These are phyloP conservation scores for Phymorhynchus buccinoides DNA, from an alignment of 1,140 invertebrate genomes.

Conservation along the genomic window DNA sequence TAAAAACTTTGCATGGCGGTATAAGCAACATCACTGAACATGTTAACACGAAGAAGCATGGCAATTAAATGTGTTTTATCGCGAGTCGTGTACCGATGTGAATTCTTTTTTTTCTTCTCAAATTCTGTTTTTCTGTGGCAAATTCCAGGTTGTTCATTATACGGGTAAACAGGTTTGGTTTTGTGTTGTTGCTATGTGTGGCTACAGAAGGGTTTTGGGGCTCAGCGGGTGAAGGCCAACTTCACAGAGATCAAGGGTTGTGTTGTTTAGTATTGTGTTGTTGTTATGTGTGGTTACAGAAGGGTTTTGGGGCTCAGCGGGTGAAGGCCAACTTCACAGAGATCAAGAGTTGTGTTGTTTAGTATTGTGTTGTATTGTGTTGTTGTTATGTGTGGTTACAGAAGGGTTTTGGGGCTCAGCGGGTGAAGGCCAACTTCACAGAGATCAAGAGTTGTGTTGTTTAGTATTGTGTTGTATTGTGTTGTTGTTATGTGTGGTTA, in stretches of 20 bases:
- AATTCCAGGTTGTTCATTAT: too few relatives aligned
- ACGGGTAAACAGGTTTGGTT: too few relatives aligned
- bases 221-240: constrained; percentile 92
- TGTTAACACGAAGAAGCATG: too few relatives aligned
- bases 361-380: background rate
- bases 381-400: constrained; percentile 34
- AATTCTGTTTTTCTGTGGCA: too few relatives aligned
- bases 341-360: too few relatives aligned
- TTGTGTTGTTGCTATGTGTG: background rate
- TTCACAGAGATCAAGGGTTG: constrained; percentile 96
- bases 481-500: constrained; percentile 12
- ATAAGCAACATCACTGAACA: too few relatives aligned
- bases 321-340: constrained; percentile 93
- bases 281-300: background rate
- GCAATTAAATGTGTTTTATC: too few relatives aligned
- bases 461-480: too few relatives aligned
- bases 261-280: too few relatives aligned
- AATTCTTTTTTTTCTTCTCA: too few relatives aligned
- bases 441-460: constrained; percentile 97
- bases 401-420: constrained; percentile 97
- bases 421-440: constrained; percentile 92
- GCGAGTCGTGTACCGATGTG: too few relatives aligned
- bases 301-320: constrained; percentile 95
- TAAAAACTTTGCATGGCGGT: too few relatives aligned
- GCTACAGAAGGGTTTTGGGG: constrained; percentile 85